Evolutionary conservation across 2,888 invertebrate genomes (phyloP).

Genomic region (Trisateles emortualis): DNA sequence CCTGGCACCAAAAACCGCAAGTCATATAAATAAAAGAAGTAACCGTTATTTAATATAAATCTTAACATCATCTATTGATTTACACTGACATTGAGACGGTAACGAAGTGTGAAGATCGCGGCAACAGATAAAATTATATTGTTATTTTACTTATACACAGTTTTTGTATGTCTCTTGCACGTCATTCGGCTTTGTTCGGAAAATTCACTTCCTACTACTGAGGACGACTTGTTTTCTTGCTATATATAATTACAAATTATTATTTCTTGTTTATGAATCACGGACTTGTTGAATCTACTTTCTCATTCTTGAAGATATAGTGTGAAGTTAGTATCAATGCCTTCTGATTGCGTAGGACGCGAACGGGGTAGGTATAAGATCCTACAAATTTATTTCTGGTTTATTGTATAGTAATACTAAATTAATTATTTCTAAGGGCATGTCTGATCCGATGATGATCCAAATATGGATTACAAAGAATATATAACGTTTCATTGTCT

Average conservation of each 20-base stretch:
- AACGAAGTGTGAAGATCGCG: slow-evolving; percentile 73
- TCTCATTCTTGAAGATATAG: slow-evolving; percentile 36
- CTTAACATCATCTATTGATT: slow-evolving; percentile 33
- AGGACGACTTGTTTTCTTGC: slow-evolving; percentile 37
- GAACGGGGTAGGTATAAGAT: too few relatives aligned
- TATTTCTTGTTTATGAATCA: slow-evolving; percentile 6
- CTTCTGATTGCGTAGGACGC: not conserved
- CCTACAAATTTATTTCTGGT: not conserved
- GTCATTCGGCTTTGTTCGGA: slow-evolving; percentile 44
- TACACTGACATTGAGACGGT: slow-evolving; percentile 61
- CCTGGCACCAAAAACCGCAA: slow-evolving; percentile 27
- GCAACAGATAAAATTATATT: slow-evolving; percentile 48
- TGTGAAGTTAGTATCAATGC: slow-evolving; percentile 14
- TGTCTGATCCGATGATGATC: too few relatives aligned
- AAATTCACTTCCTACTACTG: slow-evolving; percentile 44
- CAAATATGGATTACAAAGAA: too few relatives aligned
- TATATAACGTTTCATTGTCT: too few relatives aligned
- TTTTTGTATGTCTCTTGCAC: slow-evolving; percentile 40
- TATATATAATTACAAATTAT: slow-evolving; percentile 21
- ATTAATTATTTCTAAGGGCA: not conserved
- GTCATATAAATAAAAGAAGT: slow-evolving; percentile 20
- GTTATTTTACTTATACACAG: slow-evolving; percentile 40
- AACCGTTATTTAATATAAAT: slow-evolving; percentile 21
- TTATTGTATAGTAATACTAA: not conserved
- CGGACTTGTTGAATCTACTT: slow-evolving; percentile 37